Percentiles rank a stretch among this genome's conserved stretches.
These are phyloP conservation scores for Carcinoscorpius rotundicauda DNA, from an alignment of 1,140 invertebrate genomes.

Conservation along the genomic window DNA sequence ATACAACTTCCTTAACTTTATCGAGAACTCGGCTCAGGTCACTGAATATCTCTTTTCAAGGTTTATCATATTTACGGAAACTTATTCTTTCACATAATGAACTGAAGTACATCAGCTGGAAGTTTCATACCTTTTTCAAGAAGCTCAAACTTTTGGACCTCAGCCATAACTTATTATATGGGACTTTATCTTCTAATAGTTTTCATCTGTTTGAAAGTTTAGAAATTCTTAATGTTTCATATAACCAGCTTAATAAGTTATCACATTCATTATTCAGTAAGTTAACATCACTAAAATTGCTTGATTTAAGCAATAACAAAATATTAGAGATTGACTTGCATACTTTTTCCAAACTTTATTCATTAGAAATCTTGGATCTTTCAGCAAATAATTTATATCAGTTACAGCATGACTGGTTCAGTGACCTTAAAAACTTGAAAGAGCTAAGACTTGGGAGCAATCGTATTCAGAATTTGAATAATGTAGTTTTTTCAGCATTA, in stretches of 20 bases:
- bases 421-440: constrained; percentile 12
- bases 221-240: constrained; percentile 11
- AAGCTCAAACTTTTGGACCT: too few species aligned
- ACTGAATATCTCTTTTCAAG: too few species aligned
- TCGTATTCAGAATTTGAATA: constrained; percentile 11
- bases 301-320: constrained; percentile 18
- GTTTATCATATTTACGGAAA: too few species aligned
- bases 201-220: too few species aligned
- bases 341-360: constrained; percentile 8
- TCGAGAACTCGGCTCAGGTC: too few species aligned
- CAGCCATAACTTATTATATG: too few species aligned
- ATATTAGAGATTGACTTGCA: constrained; percentile 8
- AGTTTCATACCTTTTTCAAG: too few species aligned
- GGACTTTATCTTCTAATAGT: too few species aligned
- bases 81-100: too few species aligned
- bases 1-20: too few species aligned
- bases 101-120: too few species aligned
- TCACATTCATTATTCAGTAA: constrained; percentile 2
- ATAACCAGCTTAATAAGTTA: constrained; percentile 8
- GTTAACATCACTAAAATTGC: constrained; percentile 6
- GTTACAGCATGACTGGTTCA: constrained; percentile 19
- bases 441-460: constrained; percentile 13
- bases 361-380: constrained; percentile 12
- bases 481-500: constrained; percentile 17
- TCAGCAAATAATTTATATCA: constrained; percentile 12